Base-by-base conservation (phyloP, 2,113 vertebrate genomes). In the Elephantulus edwardii region DNA sequence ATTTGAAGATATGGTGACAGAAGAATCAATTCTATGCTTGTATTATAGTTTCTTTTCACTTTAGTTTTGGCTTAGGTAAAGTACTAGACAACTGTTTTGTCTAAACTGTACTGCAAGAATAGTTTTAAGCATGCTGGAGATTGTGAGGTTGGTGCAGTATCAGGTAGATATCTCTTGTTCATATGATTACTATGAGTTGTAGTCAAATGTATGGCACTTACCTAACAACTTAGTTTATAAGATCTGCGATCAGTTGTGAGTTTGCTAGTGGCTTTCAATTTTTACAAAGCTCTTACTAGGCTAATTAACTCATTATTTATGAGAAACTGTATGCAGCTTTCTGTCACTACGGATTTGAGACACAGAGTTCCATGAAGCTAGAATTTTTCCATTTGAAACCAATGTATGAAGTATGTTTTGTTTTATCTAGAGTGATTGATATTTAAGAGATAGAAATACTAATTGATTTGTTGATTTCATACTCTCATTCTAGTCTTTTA, bases 51-150 rank as follows among this genome's bases (percentile, higher is more conserved):
- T 94, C 26, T 91, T 71, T 91, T 89, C 38, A 0, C 22, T 91
- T 93, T 95, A 92, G 42, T 48, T 80, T 96, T 94, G 0, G 68
- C 93, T 89, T 78, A 88, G 85, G 16, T 12, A 83, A 66, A 93
- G 92, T n/a, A n/a, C n/a, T n/a, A 77, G 14, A 38, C 93, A 86
- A 74, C 86, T 75, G 77, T 44, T 52, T 71, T 78, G 83, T 75
- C 9, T 80, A 60, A 72, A 13, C 46, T 87, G 71, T n/a, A n/a
- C n/a, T n/a, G n/a, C n/a, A n/a, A n/a, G n/a, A 50, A 16, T 16
- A 50, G 48, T 50, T 50, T 50, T 50, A 10, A 10, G 48, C 48
- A 50, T 50, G 16, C 8, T 50, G 48, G 16, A 50, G 48, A 50
- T 50, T 50, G n/a, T 50, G 48, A 10, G 8, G 48, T 50, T 50